Base-by-base conservation (phyloP, 1,140 invertebrate genomes). In the Probaryconus sp. region DNA sequence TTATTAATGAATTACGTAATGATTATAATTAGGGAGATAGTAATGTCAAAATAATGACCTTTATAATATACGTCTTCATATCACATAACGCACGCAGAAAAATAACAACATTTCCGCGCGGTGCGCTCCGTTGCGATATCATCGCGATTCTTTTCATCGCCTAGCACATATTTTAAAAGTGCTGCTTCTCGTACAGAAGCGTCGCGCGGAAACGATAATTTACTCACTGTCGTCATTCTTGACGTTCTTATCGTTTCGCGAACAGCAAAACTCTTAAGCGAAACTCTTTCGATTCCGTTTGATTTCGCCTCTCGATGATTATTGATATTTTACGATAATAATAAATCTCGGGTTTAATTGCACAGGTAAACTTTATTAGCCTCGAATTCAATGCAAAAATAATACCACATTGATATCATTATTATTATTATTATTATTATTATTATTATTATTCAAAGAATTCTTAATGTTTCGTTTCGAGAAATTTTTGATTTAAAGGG, bases 131-230 rank as follows among this genome's bases (percentile, higher is more conserved):
- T 43, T 51, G 61, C 55, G 65, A 70, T 76, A 70, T 76, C 55
- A 76, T 76, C 67, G 61, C 67, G 73, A 70, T 67, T 70, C 67
- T 76, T 76, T 76, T 70, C 67, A 70, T 76, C 61, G 50, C 65
- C 40, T 61, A 58, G 55, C 65, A 65, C 65, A 67, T 70, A 67
- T 70, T 76, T 76, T 70, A 70, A 70, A 48, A 50, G 58, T n/a
- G n/a, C 13, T 55, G 40, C 42, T 53, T 38, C 48, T 21, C 26
- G 64, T 17, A 65, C 72, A 61, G 48, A 50, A 64, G 48, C 60
- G 60, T 70, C 55, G 72, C 65, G 48, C 74, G 77, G 74, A 76
- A 78, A 74, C 76, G 56, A 78, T 76, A 76, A 76, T 78, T 79
- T 79, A 77, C 78, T 79, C 76, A 80, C 69, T 78, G 78, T 78